Evolutionary conservation across 2,888 invertebrate genomes (phyloP).

Genomic region (Drosophila diplacantha): DNA sequence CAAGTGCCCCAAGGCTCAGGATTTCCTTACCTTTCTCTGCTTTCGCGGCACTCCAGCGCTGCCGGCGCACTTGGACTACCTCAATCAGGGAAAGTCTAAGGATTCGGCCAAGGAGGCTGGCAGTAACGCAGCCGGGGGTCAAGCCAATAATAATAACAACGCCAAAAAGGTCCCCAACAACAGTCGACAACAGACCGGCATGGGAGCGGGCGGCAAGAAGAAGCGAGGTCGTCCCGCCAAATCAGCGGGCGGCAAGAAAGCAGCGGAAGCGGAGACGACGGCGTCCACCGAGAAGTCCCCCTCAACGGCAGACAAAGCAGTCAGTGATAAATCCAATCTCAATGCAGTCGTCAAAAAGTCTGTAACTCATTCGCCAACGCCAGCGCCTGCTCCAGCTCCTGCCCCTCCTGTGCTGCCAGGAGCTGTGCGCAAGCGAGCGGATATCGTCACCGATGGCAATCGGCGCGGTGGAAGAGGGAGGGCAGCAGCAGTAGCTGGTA

Average conservation of each 20-base stretch:
- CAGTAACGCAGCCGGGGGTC: not conserved
- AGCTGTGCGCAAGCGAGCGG: conserved; percentile 81
- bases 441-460: conserved; percentile 76
- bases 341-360: conserved; percentile 14
- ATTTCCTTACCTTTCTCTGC: conserved; percentile 90
- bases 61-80: conserved; percentile 85
- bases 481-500: conserved; percentile 16
- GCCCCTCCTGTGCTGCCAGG: conserved; percentile 65
- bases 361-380: conserved; percentile 12
- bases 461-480: conserved; percentile 74
- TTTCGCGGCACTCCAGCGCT: conserved; percentile 87
- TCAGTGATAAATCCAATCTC: conserved; percentile 55
- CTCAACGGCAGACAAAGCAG: conserved; percentile 22
- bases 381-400: conserved; percentile 11
- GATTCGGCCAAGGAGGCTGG: conserved; percentile 48
- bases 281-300: conserved; percentile 51
- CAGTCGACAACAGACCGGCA: conserved; percentile 6
- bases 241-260: conserved; percentile 23
- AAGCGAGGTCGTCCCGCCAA: conserved; percentile 60
- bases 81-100: conserved; percentile 78
- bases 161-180: conserved; percentile 42
- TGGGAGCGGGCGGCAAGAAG: conserved; percentile 44
- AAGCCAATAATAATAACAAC: conserved; percentile 50
- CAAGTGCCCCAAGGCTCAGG: conserved; percentile 88
- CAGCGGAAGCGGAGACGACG: conserved; percentile 40